These are phyloP conservation scores for Daboia siamensis DNA, from an alignment of 2,113 vertebrate genomes.

Conservation along the genomic window DNA sequence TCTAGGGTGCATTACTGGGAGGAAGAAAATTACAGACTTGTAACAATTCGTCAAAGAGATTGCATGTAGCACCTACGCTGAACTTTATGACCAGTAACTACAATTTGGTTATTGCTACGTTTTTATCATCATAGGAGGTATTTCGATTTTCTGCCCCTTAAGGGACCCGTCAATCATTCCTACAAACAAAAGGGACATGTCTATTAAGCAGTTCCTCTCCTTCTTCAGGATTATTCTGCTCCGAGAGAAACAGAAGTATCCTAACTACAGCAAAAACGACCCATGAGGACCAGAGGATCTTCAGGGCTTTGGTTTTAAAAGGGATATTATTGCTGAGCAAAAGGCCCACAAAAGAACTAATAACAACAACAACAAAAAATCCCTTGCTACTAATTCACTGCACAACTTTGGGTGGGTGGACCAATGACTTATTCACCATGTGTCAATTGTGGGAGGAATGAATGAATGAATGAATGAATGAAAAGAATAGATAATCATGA, in stretches of 20 bases:
- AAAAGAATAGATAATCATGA: background rate
- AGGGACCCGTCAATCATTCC: background rate
- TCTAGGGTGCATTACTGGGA: background rate
- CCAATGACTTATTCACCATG: background rate
- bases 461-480: background rate
- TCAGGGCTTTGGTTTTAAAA: background rate
- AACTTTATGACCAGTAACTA: background rate
- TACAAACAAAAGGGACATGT: constrained; percentile 7
- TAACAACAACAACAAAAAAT: background rate
- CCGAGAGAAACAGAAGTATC: constrained; percentile 30
- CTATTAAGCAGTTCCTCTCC: background rate
- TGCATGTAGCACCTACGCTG: background rate
- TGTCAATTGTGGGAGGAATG: background rate
- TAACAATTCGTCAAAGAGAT: background rate
- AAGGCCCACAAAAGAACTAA: background rate
- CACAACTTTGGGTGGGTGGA: constrained; percentile 21
- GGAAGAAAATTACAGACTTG: background rate
- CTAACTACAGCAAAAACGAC: background rate
- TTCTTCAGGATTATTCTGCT: constrained; percentile 10
- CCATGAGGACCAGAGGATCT: background rate
- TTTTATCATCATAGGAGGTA: background rate
- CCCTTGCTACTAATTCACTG: background rate
- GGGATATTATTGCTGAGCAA: background rate
- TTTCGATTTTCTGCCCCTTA: background rate
- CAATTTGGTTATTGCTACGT: background rate